Base-by-base conservation (phyloP, 2,113 vertebrate genomes). In the Numida meleagris region DNA sequence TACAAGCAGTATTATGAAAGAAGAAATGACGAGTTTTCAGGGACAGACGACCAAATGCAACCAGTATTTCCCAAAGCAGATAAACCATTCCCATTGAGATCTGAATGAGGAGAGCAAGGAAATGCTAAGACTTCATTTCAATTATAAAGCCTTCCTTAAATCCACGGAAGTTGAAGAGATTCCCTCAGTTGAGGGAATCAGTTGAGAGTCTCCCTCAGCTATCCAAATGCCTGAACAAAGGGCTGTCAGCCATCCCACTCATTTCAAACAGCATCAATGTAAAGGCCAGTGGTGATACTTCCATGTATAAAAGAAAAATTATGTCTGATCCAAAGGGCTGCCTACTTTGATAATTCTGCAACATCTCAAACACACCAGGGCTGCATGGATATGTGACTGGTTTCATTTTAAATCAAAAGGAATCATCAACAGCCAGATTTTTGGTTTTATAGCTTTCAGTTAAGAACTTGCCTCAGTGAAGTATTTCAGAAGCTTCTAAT, bases 341-440 rank as follows among this genome's bases (percentile, higher is more conserved):
- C 9, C 24, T 45, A 18, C 55, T 92, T 55, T 2, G 1, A 21
- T 43, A 45, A 43, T 66, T 70, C 48, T 76, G 14, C 10, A 67
- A 7, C 24, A 67, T 27, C 62, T 63, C 24, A 63, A 85, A 51
- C 21, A 57, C 6, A 38, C 12, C 8, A 25, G 21, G 55, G 14
- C 19, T 57, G 15, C 10, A 12, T 1, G 3, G 24, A 1, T 46
- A 38, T 34, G 24, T 16, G 20, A 7, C 7, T 33, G 24, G 13
- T 67, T 90, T 71, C 3, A 36, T 10, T 70, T 33, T 10, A 46
- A 71, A 86, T 16, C 24, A 24, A 68, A 84, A 27, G 4, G 25
- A 77, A 62, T 29, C 10, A 51, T 62, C 62, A 59, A 9, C 33
- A 50, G 34, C 5, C 36, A 74, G 27, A 94, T 12, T 0, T 1